Evolutionary conservation across 2,113 vertebrate genomes (phyloP).

Genomic region (Centropus bengalensis): DNA sequence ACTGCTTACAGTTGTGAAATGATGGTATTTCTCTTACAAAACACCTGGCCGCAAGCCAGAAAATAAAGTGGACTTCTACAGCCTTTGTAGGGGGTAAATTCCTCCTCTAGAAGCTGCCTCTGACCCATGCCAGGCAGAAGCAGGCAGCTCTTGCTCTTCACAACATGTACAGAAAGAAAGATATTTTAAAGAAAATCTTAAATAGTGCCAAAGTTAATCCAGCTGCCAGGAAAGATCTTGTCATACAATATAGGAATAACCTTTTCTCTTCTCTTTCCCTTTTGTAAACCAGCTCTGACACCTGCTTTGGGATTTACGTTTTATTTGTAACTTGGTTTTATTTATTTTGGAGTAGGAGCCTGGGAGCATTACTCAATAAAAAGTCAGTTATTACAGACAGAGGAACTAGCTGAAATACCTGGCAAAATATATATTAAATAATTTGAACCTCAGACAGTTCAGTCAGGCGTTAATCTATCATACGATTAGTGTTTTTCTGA

Average conservation of each 20-base stretch:
- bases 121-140: not conserved
- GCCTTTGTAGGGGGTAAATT: not conserved
- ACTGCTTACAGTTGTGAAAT: rapidly evolving
- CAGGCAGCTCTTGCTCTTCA: not conserved
- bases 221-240: slow-evolving; percentile 13
- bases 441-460: not conserved
- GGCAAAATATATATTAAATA: not conserved
- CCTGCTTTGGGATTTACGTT: slow-evolving; percentile 53
- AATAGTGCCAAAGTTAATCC: slow-evolving; percentile 17
- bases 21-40: not conserved
- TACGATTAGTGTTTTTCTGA: not conserved
- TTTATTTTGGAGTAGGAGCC: slow-evolving; percentile 26
- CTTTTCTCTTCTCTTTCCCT: slow-evolving; percentile 23
- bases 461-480: not conserved
- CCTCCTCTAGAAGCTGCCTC: not conserved
- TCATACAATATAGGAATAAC: slow-evolving; percentile 6
- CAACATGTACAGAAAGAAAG: not conserved
- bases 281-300: slow-evolving; percentile 38
- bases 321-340: slow-evolving; percentile 27
- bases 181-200: not conserved
- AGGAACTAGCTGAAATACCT: not conserved
- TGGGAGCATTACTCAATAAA: not conserved
- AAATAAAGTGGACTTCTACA: not conserved
- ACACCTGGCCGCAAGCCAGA: not conserved
- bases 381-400: not conserved